Base-by-base conservation (phyloP, 1,140 invertebrate genomes). In the Geopemphigus sp. region DNA sequence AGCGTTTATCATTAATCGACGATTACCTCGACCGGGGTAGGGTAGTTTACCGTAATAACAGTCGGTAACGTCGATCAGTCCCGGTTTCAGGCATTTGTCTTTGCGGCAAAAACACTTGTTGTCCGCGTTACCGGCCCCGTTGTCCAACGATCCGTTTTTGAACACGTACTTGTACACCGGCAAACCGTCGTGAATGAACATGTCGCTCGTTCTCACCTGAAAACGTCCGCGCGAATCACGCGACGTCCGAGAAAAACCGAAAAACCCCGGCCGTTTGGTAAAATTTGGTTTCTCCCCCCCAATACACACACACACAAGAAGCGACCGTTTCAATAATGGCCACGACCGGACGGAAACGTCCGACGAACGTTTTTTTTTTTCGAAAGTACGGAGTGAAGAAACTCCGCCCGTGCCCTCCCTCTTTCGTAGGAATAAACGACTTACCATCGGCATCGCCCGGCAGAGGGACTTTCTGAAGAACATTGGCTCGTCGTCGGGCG, bases 381-480 rank as follows among this genome's bases (percentile, higher is more conserved):
- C n/a, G n/a, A n/a, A n/a, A n/a, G n/a, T n/a, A n/a, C n/a, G n/a
- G n/a, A n/a, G n/a, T n/a, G n/a, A n/a, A n/a, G n/a, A n/a, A n/a
- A n/a, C n/a, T n/a, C n/a, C n/a, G n/a, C n/a, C n/a, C n/a, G n/a
- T n/a, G n/a, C n/a, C n/a, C n/a, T n/a, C n/a, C n/a, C n/a, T n/a
- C n/a, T n/a, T n/a, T n/a, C n/a, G n/a, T n/a, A n/a, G n/a, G n/a
- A n/a, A n/a, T n/a, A n/a, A n/a, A n/a, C n/a, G n/a, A n/a, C n/a
- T n/a, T n/a, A 93, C 92, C 88, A 94, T 87, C 63, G 87, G 86
- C 19, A 92, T 90, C 29, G 91, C 89, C 63, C 94, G 87, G 84
- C 94, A 95, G 81, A 95, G 88, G 83, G 92, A 93, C 85, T 94
- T 94, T 80, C 93, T 88, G 85, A 90, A 95, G 84, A 95, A 94